These are phyloP conservation scores for Rotaria macrura DNA, from an alignment of 2,888 invertebrate genomes.

Conservation along the genomic window DNA sequence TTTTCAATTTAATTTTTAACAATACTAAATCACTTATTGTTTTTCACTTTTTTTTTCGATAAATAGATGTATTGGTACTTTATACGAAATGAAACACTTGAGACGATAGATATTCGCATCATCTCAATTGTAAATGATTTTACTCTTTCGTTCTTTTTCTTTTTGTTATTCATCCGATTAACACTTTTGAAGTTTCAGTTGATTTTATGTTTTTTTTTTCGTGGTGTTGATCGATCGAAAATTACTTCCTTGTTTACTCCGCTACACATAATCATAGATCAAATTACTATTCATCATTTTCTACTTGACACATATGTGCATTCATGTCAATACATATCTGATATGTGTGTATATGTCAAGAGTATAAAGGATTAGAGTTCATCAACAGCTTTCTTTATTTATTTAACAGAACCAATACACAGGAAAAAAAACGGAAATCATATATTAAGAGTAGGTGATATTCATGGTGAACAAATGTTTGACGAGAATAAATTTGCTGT, in stretches of 20 bases:
- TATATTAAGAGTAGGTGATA: neutral
- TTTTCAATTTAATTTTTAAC: neutral
- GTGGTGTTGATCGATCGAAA: no score
- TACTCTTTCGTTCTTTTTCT: neutral
- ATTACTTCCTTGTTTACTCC: neutral
- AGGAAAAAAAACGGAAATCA: neutral
- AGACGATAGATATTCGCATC: neutral
- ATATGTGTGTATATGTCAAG: neutral
- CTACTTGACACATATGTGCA: neutral
- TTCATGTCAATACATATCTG: conserved; percentile 4
- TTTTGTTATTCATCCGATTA: neutral
- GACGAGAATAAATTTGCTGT: neutral
- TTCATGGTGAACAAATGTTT: neutral
- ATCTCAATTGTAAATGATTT: neutral
- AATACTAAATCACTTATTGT: neutral
- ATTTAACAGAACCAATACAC: neutral
- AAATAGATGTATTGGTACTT: neutral
- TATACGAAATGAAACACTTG: neutral
- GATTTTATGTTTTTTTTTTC: no score
- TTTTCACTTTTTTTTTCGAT: neutral
- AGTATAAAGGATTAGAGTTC: neutral
- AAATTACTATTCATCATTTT: conserved; percentile 8
- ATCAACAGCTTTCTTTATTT: neutral
- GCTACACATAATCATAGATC: neutral
- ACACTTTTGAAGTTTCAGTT: neutral